Base-by-base conservation (phyloP, 2,888 invertebrate genomes). In the Agrenia bidenticulata region DNA sequence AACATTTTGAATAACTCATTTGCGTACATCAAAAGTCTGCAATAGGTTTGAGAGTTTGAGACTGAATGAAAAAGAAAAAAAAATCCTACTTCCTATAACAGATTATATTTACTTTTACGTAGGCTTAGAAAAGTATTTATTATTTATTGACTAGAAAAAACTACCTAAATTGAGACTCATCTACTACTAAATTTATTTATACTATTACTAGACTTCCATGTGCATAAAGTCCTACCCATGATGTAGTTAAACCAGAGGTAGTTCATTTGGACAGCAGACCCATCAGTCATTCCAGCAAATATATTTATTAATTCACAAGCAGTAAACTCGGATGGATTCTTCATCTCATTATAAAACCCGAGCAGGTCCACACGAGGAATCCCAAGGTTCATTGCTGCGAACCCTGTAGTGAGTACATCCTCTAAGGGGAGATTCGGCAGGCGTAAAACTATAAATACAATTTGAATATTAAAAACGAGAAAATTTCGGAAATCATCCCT, bases 251-350 rank as follows among this genome's bases (percentile, higher is more conserved):
- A 64, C 67, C 67, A 67, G 39, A 67, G 64, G 39, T 64, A 39
- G 61, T 61, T 61, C 45, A 67, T 61, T 37, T 64, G 67, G 1
- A 53, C 26, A n/a, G 61, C 24, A 21, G 67, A 61, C 24, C 64
- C 64, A 37, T 67, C 64, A 37, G 70, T 70, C 70, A 70, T 67
- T 53, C 70, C 70, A 27, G 70, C 67, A 15, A 55, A 13, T 17
- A 63, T 64, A 0, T 45, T 61, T 32, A 65, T 41, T 17, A 70
- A 42, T 27, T 55, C 61, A 37, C 70, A 70, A 13, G 49, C 54
- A 9, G 63, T 21, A 60, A 70, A 61, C 32, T 63, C 23, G 26
- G 66, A 59, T 13, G 70, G 70, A 37, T 67, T 70, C 27, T 65
- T 55, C 51, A 67, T 50, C 24, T 70, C 70, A 21, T 70, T 70